These are phyloP conservation scores for Crotalus helleri DNA, from an alignment of 2,113 vertebrate genomes.

Conservation along the genomic window DNA sequence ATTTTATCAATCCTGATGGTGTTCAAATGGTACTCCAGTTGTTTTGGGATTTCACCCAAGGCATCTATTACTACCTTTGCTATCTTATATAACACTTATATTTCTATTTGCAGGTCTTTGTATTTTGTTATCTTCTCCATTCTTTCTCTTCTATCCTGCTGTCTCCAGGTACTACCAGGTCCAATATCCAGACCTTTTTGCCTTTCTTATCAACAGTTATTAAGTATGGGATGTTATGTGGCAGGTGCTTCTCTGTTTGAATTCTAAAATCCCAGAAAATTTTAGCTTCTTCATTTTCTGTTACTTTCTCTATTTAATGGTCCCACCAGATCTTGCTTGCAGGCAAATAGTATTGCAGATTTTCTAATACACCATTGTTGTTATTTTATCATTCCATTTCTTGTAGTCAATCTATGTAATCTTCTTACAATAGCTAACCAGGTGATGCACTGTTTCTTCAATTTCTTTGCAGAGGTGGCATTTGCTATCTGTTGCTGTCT, in stretches of 20 bases:
- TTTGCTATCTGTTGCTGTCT: no score
- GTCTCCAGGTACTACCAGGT: background rate
- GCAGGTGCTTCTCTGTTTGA: background rate
- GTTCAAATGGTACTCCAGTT: background rate
- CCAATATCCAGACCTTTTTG: background rate
- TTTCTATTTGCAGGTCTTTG: background rate
- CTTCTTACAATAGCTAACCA: no score
- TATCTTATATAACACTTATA: background rate
- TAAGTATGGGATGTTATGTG: background rate
- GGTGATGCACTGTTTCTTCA: no score
- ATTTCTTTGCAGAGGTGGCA: no score
- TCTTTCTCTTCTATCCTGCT: background rate
- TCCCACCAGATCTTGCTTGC: background rate
- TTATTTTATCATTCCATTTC: background rate
- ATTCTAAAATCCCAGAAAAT: background rate
- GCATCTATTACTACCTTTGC: background rate
- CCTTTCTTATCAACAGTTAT: background rate
- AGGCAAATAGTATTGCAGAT: background rate
- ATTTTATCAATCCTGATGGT: background rate
- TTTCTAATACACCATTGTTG: background rate
- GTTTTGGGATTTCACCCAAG: background rate
- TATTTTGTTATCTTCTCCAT: background rate
- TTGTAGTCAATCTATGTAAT: background rate
- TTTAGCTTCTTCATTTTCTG: background rate
- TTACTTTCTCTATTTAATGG: background rate